Percentiles rank a stretch among this genome's conserved stretches.
These are phyloP conservation scores for Bolinopsis microptera DNA, from an alignment of 37 sponge, comb jelly and placozoan species.

Conservation along the genomic window DNA sequence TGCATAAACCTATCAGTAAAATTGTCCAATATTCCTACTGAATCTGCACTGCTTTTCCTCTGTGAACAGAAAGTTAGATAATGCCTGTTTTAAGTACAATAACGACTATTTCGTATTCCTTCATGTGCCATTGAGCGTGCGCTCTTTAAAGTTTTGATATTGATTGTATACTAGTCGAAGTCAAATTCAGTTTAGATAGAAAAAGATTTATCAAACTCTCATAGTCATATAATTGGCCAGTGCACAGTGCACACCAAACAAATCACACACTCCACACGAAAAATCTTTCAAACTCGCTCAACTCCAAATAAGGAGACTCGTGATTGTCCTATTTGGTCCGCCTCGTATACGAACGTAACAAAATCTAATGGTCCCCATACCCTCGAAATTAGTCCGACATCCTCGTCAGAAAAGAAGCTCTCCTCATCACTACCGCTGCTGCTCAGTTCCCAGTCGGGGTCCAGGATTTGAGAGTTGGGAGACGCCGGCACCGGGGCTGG, in stretches of 20 bases:
- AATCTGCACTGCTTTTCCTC: conserved; percentile 4
- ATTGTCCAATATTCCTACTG: not conserved
- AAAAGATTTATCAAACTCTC: too few species aligned
- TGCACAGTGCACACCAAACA: not conserved
- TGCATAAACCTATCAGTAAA: conserved; percentile 37
- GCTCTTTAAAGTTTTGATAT: too few species aligned
- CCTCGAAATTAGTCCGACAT: conserved; percentile 22
- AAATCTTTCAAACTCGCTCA: not conserved
- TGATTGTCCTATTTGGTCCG: not conserved
- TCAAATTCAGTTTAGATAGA: too few species aligned
- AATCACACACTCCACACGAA: too few species aligned
- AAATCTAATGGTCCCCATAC: conserved; percentile 1
- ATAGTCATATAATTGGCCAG: too few species aligned
- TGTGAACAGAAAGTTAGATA: not conserved
- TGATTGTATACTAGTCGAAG: too few species aligned
- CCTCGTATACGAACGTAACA: not conserved
- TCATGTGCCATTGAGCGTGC: too few species aligned
- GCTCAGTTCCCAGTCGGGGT: conserved; percentile 64
- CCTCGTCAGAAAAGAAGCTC: not conserved
- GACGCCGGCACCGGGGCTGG: conserved; percentile 5
- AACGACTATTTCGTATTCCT: too few species aligned
- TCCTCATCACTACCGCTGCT: conserved; percentile 12
- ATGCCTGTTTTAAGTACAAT: too few species aligned
- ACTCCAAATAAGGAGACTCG: not conserved
- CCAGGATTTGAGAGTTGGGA: not conserved